phyloP scores from a whole-genome alignment of 2,888 invertebrate genomes.

The Octonoba sinensis region DNA sequence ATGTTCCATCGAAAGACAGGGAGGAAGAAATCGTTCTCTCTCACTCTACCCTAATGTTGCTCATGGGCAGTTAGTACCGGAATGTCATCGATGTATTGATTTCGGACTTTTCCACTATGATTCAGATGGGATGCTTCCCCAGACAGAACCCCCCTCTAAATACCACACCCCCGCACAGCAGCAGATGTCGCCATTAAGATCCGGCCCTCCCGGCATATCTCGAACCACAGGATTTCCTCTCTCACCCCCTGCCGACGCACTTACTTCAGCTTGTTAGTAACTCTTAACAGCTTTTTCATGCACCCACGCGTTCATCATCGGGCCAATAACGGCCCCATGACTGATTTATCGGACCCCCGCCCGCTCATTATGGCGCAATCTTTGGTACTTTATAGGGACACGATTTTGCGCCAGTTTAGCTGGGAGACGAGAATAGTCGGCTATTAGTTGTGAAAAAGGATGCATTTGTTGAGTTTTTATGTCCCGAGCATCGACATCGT shows the following conservation, averaged over 20 bases:
- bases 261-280: slow-evolving; percentile 51
- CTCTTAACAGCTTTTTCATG: slow-evolving; percentile 60
- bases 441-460: slow-evolving; percentile 30
- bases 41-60: background rate
- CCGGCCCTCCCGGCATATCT: slow-evolving; percentile 9
- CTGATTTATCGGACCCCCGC: slow-evolving; percentile 37
- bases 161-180: slow-evolving; percentile 14
- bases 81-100: slow-evolving; percentile 33
- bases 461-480: slow-evolving; percentile 6
- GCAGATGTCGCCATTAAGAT: slow-evolving; percentile 54
- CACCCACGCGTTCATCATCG: slow-evolving; percentile 49
- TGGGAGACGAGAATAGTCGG: slow-evolving; percentile 17
- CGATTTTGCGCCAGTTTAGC: background rate
- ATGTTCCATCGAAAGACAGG: too few species aligned
- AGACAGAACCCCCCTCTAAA: slow-evolving; percentile 2
- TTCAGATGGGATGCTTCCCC: slow-evolving; percentile 19
- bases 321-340: slow-evolving; percentile 34
- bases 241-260: slow-evolving; percentile 22
- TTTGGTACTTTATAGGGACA: slow-evolving; percentile 32
- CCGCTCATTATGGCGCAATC: slow-evolving; percentile 38
- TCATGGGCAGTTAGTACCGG: background rate
- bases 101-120: slow-evolving; percentile 29
- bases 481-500: background rate
- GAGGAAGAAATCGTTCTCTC: background rate
- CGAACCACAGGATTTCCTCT: slow-evolving; percentile 25